Evolutionary conservation across 2,888 invertebrate genomes (phyloP).

Genomic region (Trachelus stipa): DNA sequence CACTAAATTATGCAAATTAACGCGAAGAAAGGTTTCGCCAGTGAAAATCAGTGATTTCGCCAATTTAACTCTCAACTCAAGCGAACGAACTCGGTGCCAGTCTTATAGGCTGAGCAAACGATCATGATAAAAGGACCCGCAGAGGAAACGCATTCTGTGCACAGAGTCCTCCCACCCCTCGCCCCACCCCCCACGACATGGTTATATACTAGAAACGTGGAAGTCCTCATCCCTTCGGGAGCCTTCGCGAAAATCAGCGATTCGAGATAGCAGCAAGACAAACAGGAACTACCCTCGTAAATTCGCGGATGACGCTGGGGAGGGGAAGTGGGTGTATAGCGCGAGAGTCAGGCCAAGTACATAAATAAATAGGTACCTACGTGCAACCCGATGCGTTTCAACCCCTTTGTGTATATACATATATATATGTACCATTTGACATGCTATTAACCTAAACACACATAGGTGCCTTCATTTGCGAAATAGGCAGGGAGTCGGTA

Average conservation of each 20-base stretch:
- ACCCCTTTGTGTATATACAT: not conserved
- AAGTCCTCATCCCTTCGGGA: not conserved
- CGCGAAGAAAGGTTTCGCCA: not conserved
- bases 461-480: conserved; percentile 18
- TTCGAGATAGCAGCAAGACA: not conserved
- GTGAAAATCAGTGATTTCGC: not conserved
- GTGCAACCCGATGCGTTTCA: not conserved
- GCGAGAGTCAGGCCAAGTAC: not conserved
- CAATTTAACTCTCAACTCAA: not conserved
- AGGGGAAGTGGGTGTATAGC: too few relatives aligned
- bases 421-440: not conserved
- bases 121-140: not conserved
- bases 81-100: not conserved
- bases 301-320: not conserved
- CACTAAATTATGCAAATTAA: not conserved
- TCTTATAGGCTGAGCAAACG: not conserved
- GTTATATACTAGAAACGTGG: not conserved
- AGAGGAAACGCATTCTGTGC: not conserved
- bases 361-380: not conserved
- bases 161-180: not conserved
- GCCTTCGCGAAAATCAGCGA: not conserved
- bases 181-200: not conserved
- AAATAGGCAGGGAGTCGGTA: not conserved
- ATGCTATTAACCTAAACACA: conserved; percentile 19
- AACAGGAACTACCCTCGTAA: not conserved